Conservation (phyloP, 1,140 invertebrate genomes). For the Bicyclus anynana region DNA sequence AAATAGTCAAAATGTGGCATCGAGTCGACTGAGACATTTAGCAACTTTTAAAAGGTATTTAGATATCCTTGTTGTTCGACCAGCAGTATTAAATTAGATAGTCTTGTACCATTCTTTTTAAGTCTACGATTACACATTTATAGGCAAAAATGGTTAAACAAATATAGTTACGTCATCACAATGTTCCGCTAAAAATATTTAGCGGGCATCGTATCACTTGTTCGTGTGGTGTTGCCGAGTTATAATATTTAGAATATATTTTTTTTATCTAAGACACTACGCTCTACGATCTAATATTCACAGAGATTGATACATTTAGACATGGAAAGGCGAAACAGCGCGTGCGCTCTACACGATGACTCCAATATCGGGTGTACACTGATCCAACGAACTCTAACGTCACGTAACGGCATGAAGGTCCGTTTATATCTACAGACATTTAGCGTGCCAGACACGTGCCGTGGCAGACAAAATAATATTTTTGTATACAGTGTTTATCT, state of each 20-base stretch:
- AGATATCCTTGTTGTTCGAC: too few species aligned
- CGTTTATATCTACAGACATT: too few species aligned
- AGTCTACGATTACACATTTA: conserved; percentile 52
- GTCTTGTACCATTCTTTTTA: conserved; percentile 7
- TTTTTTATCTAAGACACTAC: conserved; percentile 73
- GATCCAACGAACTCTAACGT: neutral
- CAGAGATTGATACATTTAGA: conserved; percentile 67
- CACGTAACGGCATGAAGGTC: neutral
- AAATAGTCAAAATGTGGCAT: too few species aligned
- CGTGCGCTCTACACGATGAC: conserved; percentile 55
- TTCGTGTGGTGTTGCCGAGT: conserved; percentile 71
- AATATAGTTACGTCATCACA: conserved; percentile 46
- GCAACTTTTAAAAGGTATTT: too few species aligned
- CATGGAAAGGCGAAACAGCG: conserved; percentile 68
- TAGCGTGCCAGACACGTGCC: too few species aligned
- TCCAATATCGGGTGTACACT: conserved; percentile 20
- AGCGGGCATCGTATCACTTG: conserved; percentile 72
- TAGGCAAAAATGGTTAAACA: conserved; percentile 62
- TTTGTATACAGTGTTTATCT: too few species aligned
- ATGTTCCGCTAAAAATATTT: conserved; percentile 64
- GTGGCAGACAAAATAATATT: too few species aligned
- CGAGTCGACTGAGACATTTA: too few species aligned
- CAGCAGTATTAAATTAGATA: conserved; percentile 3
- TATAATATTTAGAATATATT: conserved; percentile 73
- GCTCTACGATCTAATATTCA: conserved; percentile 71